Evolutionary conservation across 2,888 invertebrate genomes (phyloP).

Genomic region (Syrphus vitripennis): DNA sequence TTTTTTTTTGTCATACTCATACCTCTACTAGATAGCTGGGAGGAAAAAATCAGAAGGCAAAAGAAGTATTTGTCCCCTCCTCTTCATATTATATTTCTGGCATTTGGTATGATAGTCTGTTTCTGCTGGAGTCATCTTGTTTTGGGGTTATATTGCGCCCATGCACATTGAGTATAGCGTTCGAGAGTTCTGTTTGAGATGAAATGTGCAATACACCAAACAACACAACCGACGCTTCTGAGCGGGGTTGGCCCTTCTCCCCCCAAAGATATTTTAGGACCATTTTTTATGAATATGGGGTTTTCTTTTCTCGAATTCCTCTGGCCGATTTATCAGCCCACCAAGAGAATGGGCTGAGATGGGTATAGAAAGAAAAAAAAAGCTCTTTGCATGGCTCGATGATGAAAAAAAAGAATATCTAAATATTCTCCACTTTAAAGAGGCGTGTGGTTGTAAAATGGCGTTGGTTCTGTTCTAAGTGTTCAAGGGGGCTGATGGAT

Average conservation of each 20-base stretch:
- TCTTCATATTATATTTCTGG: not conserved
- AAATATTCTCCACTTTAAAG: slow-evolving; percentile 19
- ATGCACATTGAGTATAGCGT: slow-evolving; percentile 53
- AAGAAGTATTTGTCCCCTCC: not conserved
- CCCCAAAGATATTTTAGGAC: slow-evolving; percentile 30
- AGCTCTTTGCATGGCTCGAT: slow-evolving; percentile 16
- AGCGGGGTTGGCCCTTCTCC: not conserved
- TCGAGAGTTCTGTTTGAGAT: slow-evolving; percentile 47
- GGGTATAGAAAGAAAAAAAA: not conserved
- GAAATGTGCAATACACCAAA: slow-evolving; percentile 59
- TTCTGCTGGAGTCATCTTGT: slow-evolving; percentile 64
- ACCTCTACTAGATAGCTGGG: too few relatives aligned
- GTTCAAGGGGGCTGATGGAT: not conserved
- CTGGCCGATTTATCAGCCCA: slow-evolving; percentile 28
- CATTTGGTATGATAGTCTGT: slow-evolving; percentile 18
- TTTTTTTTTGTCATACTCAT: slow-evolving; percentile 42
- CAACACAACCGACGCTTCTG: slow-evolving; percentile 6
- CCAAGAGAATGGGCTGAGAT: not conserved
- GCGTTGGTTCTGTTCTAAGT: slow-evolving; percentile 1
- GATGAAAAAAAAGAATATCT: not conserved
- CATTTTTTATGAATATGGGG: slow-evolving; percentile 16
- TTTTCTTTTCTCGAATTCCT: slow-evolving; percentile 35
- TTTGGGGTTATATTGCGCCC: slow-evolving; percentile 59
- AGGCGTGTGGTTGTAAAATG: slow-evolving; percentile 43
- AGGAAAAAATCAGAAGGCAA: not conserved